Conservation (phyloP, 2,797 vertebrate species). For the Tapirus indicus region DNA sequence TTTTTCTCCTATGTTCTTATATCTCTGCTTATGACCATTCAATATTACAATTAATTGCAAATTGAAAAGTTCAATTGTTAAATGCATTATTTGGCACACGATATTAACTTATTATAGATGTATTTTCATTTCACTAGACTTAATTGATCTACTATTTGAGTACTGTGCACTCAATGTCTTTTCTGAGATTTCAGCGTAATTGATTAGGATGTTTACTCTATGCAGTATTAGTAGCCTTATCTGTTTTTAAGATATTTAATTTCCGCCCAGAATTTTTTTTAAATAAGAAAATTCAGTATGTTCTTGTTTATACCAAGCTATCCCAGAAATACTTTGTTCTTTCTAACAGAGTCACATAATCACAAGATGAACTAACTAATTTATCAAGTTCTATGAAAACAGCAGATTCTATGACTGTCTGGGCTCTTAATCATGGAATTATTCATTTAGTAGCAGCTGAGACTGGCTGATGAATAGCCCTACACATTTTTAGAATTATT, state of each 20-base stretch:
- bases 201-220: background rate
- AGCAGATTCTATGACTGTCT: conserved; percentile 25
- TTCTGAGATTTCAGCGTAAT: conserved; percentile 15
- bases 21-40: background rate
- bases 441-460: conserved; percentile 34
- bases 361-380: conserved; percentile 58
- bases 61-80: background rate
- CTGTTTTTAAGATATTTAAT: conserved; percentile 2
- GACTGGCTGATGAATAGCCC: background rate
- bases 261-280: background rate
- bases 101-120: background rate
- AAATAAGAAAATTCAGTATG: background rate
- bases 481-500: conserved; percentile 58
- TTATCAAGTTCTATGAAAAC: conserved; percentile 45
- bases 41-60: background rate
- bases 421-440: background rate
- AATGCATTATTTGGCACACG: background rate
- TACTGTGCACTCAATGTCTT: background rate
- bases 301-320: conserved; percentile 16
- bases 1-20: background rate
- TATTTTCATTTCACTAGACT: conserved; percentile 5
- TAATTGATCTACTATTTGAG: background rate
- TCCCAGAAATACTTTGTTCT: background rate
- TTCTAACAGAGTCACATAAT: conserved; percentile 5
- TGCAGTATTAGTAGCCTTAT: background rate